These are phyloP conservation scores for Spinus pinus DNA, from an alignment of 2,797 vertebrate species.

Conservation along the genomic window DNA sequence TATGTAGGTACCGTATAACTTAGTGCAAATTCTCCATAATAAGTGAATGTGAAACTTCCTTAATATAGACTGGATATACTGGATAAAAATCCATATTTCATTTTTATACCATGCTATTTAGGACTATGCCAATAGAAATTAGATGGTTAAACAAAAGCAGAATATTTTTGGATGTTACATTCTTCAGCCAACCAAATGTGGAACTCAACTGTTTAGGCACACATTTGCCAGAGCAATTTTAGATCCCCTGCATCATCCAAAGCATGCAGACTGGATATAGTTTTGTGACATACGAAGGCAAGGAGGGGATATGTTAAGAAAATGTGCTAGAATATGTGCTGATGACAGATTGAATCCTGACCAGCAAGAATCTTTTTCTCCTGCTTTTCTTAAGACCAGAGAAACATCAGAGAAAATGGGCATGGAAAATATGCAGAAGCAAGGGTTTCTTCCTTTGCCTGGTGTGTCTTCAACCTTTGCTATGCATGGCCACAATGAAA, in stretches of 20 bases:
- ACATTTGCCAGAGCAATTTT: neutral
- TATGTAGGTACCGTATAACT: neutral
- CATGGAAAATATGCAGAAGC: neutral
- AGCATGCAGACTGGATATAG: neutral
- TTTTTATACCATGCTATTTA: neutral
- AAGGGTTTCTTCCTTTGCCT: neutral
- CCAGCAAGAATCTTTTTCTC: neutral
- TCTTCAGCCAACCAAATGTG: neutral
- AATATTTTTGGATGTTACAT: neutral
- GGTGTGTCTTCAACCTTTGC: neutral
- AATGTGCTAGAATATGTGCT: neutral
- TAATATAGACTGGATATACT: neutral
- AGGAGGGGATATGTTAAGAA: neutral
- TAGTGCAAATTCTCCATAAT: neutral
- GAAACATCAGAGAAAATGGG: neutral
- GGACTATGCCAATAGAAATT: neutral
- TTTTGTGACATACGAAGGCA: accelerated
- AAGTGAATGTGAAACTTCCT: neutral
- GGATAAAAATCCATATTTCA: neutral
- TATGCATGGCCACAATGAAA: neutral
- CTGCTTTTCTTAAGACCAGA: neutral
- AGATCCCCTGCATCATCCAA: neutral
- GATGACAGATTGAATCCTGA: neutral
- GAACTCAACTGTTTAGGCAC: neutral
- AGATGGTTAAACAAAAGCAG: neutral